Percentiles rank a stretch among this genome's conserved stretches.
phyloP scores from a whole-genome alignment of 2,797 vertebrate species.

The Mus caroli region DNA sequence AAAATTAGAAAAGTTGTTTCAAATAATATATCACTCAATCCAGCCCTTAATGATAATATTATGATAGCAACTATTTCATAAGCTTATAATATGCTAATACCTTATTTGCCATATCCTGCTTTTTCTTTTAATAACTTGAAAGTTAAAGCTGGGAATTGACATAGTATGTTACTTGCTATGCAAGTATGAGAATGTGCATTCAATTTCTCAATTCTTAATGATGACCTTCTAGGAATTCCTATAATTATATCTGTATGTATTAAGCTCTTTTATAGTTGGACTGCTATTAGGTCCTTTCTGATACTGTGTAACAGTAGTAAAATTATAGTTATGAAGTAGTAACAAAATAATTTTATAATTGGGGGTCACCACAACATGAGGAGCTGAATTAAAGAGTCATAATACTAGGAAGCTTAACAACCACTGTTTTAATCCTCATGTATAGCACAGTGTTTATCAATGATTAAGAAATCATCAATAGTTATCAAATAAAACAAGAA shows the following conservation, averaged over 20 bases:
- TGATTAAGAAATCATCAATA: background rate
- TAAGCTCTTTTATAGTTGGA: too few species aligned
- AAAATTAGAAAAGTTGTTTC: constrained; percentile 29
- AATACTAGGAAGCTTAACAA: background rate
- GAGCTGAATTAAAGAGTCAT: background rate
- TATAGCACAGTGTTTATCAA: background rate
- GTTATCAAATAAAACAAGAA: constrained; percentile 50
- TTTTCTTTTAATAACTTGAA: background rate
- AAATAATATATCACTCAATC: background rate
- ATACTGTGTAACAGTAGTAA: background rate
- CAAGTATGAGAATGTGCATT: background rate
- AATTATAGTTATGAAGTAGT: background rate
- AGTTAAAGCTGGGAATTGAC: background rate
- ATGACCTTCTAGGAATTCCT: too few species aligned
- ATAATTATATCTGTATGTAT: too few species aligned
- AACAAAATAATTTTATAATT: background rate
- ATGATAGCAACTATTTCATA: background rate
- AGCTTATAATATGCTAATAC: background rate
- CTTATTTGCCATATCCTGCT: background rate
- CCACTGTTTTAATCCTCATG: background rate
- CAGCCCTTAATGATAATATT: constrained; percentile 10
- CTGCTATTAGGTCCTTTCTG: too few species aligned
- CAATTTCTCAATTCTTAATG: background rate
- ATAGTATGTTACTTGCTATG: background rate
- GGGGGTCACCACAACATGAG: background rate